Evolutionary conservation across 2,113 vertebrate genomes (phyloP).

Genomic region (Turnix velox): DNA sequence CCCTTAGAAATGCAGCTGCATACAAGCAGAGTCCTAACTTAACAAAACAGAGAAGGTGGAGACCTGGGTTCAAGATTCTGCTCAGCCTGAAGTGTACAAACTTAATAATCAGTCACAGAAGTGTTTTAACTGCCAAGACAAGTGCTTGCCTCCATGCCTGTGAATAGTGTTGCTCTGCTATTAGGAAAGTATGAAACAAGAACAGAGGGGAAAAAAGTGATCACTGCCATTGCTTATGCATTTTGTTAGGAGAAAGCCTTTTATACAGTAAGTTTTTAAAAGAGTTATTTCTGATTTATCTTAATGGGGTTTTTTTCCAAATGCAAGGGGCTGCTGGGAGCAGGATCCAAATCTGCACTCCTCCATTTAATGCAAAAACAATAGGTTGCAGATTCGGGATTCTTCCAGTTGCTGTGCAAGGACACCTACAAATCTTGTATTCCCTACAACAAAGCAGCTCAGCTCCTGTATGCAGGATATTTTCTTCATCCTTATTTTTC

Average conservation of each 20-base stretch:
- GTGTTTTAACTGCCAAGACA: background rate
- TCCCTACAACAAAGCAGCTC: background rate
- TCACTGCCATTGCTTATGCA: background rate
- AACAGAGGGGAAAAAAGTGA: background rate
- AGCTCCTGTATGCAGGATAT: background rate
- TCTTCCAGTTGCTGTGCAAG: background rate
- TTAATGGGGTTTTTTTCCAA: background rate
- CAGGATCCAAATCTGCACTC: background rate
- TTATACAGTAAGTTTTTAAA: background rate
- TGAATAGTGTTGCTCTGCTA: background rate
- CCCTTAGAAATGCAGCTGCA: background rate
- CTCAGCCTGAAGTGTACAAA: background rate
- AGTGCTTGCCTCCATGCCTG: background rate
- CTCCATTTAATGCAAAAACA: background rate
- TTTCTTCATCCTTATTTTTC: background rate
- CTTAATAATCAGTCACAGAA: background rate
- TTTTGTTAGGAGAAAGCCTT: background rate
- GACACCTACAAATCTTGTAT: background rate
- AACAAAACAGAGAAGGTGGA: background rate
- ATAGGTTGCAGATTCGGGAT: background rate
- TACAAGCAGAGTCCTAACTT: background rate
- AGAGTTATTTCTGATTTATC: background rate
- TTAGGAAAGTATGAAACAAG: background rate
- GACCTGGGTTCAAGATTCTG: background rate
- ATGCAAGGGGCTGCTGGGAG: background rate